Conservation (phyloP, 2,888 invertebrate genomes). For the Polyommatus icarus region DNA sequence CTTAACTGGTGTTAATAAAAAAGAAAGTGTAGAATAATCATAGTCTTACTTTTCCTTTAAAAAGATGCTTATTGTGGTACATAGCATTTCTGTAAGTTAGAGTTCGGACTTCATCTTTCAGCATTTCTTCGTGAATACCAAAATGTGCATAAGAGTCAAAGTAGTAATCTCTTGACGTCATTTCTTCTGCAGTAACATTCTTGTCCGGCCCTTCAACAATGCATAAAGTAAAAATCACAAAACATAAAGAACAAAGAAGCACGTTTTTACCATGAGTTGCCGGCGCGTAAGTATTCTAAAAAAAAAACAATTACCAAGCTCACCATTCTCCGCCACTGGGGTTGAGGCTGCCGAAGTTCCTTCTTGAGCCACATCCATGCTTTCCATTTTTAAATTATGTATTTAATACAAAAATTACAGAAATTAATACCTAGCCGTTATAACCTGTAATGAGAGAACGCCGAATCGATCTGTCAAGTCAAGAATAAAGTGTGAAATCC, state of each 20-base stretch:
- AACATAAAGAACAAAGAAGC: constrained; percentile 53
- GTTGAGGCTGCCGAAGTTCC: constrained; percentile 67
- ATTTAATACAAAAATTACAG: constrained; percentile 42
- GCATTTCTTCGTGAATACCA: constrained; percentile 99
- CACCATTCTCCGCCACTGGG: constrained; percentile 72
- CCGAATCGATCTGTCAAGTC: constrained; percentile 23
- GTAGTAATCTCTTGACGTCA: constrained; percentile 99
- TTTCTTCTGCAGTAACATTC: constrained; percentile 91
- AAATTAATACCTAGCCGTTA: constrained; percentile 38
- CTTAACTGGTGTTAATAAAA: not conserved
- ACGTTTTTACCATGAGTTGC: constrained; percentile 62
- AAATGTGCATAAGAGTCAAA: constrained; percentile 99
- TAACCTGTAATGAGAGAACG: constrained; percentile 62
- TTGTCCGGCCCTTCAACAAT: constrained; percentile 66
- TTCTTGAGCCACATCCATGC: constrained; percentile 76
- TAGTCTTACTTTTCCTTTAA: constrained; percentile 87
- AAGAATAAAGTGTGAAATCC: not conserved
- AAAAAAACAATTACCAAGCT: constrained; percentile 50
- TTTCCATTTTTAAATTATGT: constrained; percentile 64
- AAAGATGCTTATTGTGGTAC: constrained; percentile 99
- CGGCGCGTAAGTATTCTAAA: constrained; percentile 46
- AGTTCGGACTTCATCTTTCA: constrained; percentile 99
- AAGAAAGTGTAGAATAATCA: not conserved
- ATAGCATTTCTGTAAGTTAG: constrained; percentile 99
- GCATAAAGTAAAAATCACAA: constrained; percentile 31